These are phyloP conservation scores for Bagarius yarrelli DNA, from an alignment of 2,113 vertebrate genomes.

Conservation along the genomic window DNA sequence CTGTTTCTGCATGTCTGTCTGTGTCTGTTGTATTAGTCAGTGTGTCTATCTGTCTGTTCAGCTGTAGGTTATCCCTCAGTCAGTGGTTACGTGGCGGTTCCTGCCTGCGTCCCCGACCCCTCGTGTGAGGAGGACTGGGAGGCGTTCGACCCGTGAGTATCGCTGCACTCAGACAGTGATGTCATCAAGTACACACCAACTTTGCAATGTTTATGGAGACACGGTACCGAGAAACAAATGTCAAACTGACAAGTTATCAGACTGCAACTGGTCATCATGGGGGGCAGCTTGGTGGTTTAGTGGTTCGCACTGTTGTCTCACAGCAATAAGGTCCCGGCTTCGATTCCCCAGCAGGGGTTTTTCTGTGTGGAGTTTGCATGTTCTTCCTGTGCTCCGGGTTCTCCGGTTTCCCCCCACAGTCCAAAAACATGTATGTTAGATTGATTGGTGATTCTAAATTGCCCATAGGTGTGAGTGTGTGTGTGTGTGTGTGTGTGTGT, in stretches of 20 bases:
- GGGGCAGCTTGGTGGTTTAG: no score
- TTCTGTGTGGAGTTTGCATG: no score
- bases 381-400: no score
- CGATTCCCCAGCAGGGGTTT: no score
- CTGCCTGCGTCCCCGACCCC: conserved; percentile 70
- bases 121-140: conserved; percentile 98
- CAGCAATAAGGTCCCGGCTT: no score
- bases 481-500: no score
- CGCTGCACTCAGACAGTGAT: neutral
- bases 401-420: no score
- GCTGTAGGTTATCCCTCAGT: conserved; percentile 11
- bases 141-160: conserved; percentile 97
- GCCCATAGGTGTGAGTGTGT: no score
- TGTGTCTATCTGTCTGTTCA: neutral
- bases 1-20: neutral
- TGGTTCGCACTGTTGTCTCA: no score
- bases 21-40: neutral
- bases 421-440: no score
- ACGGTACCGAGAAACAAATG: neutral
- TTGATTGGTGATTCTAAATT: no score
- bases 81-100: conserved; percentile 81
- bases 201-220: neutral
- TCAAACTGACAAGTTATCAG: neutral
- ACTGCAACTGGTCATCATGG: no score
- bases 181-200: neutral